Evolutionary conservation across 2,113 vertebrate species (phyloP), one percentile per base, ranked within the genome.

Genomic region (Dinomys branickii): DNA sequence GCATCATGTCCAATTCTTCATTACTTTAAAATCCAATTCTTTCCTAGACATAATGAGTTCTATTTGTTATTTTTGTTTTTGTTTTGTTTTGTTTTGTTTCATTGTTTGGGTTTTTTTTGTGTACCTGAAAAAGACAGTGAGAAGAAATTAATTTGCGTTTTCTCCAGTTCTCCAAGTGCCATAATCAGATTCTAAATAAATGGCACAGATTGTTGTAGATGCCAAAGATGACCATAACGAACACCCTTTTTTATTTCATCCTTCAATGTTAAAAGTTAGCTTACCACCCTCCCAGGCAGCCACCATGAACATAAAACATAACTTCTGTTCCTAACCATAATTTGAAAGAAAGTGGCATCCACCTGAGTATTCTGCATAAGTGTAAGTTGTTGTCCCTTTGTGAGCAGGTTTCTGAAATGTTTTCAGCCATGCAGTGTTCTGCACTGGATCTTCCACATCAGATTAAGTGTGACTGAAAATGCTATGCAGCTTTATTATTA

Each of bases 401-500:
- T 96, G 91, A 85, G 88, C 35, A 61, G 96, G 94, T 97, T 98
- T 98, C 97, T 94, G 91, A 98, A 98, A 97, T 97, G 84, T 97
- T 98, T 98, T 98, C 96, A 98, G 56, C 97, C 97, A 90, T 94
- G 93, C 94, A 97, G 98, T 95, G 97, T 88, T 98, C 97, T 96
- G 91, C 97, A 96, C 95, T 90, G 97, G 96, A 94, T 97, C 98
- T 98, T 98, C 98, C 96, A 97, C 96, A 97, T 98, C 97, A 97
- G 98, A 97, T 98, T 97, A 98, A 98, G 95, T 98, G 97, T 98
- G 97, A 98, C 98, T 97, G 91, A 97, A 98, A 98, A 98, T 94
- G 91, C 97, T 89, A 87, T 86, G 95, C 93, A 88, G 65, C 71
- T 93, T 97, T 89, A 84, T 93, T 91, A 84, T 93, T 91, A 86